Evolutionary conservation across 1,140 invertebrate genomes (phyloP).

Genomic region (Drosophila parabipectinata): DNA sequence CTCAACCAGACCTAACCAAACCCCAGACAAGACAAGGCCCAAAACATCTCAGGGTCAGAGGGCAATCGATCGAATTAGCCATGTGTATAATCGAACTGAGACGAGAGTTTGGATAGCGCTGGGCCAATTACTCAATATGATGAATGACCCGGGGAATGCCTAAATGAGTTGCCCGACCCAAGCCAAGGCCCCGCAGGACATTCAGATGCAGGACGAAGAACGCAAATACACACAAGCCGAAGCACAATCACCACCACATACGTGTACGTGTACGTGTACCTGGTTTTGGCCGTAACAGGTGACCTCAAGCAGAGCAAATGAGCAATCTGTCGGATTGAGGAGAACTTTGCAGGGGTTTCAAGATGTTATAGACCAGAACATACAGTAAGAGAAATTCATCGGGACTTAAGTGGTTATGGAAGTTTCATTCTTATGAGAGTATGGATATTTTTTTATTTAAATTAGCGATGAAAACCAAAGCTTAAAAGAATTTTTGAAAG

Average conservation of each 20-base stretch:
- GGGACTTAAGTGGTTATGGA: no score
- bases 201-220: not conserved
- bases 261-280: not conserved
- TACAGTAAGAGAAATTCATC: not conserved
- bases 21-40: not conserved
- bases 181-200: not conserved
- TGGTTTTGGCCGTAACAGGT: constrained; percentile 30
- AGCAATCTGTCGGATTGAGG: constrained; percentile 50
- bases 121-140: constrained; percentile 52
- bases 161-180: constrained; percentile 27
- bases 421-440: no score
- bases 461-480: no score
- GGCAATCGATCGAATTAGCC: constrained; percentile 29
- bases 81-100: constrained; percentile 37
- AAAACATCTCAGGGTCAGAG: constrained; percentile 23
- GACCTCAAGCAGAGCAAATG: constrained; percentile 56
- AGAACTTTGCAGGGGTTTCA: constrained; percentile 19
- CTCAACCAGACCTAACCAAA: not conserved
- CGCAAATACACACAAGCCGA: constrained; percentile 1
- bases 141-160: constrained; percentile 27
- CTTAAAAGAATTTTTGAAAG: no score
- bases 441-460: no score
- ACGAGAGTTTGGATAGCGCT: constrained; percentile 2
- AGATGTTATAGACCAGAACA: constrained; percentile 1
- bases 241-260: not conserved